Evolutionary conservation across 2,888 invertebrate species (phyloP).

Genomic region (Syrphus vitripennis): DNA sequence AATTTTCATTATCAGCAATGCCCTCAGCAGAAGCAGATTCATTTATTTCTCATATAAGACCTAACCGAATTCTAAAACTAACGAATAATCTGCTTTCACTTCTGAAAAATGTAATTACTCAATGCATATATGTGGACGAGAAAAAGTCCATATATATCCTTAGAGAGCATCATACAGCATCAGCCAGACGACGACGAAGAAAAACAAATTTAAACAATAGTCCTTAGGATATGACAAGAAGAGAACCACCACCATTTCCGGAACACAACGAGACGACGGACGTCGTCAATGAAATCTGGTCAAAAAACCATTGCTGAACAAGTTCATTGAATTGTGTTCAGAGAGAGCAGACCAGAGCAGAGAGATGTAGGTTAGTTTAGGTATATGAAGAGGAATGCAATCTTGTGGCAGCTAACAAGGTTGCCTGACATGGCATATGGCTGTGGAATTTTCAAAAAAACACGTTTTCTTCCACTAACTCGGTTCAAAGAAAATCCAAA

Average conservation of each 20-base stretch:
- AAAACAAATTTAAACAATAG: conserved; percentile 4
- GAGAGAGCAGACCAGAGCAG: no score
- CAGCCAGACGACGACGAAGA: not conserved
- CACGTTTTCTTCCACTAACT: not conserved
- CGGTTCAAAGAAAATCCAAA: conserved; percentile 1
- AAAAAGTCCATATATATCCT: conserved; percentile 22
- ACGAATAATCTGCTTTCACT: conserved; percentile 41
- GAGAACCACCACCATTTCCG: not conserved
- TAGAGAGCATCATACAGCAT: not conserved
- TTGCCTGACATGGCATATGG: not conserved
- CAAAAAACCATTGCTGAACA: conserved; percentile 9
- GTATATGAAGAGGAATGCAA: not conserved
- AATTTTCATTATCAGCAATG: conserved; percentile 48
- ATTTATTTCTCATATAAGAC: not conserved
- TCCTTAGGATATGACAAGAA: not conserved
- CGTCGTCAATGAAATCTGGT: not conserved
- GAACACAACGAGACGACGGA: not conserved
- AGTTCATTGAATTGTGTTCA: conserved; percentile 55
- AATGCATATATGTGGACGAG: conserved; percentile 19
- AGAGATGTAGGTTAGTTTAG: conserved; percentile 16
- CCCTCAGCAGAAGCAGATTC: not conserved
- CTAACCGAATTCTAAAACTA: not conserved
- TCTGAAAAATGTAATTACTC: conserved; percentile 51
- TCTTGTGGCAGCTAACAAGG: conserved; percentile 15
- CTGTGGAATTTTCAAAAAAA: not conserved